Base-by-base conservation (phyloP, 2,797 vertebrate species). In the Neosilurus hyrtlii region DNA sequence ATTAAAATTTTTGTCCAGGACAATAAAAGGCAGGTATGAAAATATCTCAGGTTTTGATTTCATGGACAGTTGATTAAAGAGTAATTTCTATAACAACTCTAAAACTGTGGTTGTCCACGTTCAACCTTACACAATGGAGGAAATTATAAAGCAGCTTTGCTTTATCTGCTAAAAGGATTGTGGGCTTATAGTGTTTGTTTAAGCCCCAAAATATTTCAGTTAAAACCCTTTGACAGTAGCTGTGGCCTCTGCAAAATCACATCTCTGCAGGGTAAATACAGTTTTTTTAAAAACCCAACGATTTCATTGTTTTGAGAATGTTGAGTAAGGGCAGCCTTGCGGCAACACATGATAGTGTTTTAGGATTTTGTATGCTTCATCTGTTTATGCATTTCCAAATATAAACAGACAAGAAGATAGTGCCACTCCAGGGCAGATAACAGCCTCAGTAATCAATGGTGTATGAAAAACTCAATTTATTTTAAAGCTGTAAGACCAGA, bases 381-480 rank as follows among this genome's bases (percentile, higher is more conserved):
- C 78, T 67, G 18, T 79, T 56, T 56, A 56, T 6, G 20, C 35
- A 56, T 56, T 66, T 56, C 78, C 7, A 8, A 79, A n/a, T 56
- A 20, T 67, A 79, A 52, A 79, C 63, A 67, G 63, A 18, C 63
- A 56, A 35, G 65, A 57, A 54, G 65, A 79, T 67, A 79, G 78
- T 24, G 35, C 51, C 8, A 67, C 63, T 79, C 26, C 63, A 68
- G 63, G 26, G 26, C 26, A 56, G 78, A 79, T 56, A 79, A 37
- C 78, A 68, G 63, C 43, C 75, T 51, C 66, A 14, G 82, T 71
- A 63, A 62, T 83, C 75, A 79, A 79, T 79, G 82, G 75, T 35
- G 82, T 61, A 71, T 70, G 82, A 83, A 83, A 43, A 75, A 83
- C 75, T 70, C 82, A 79, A 79, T 83, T 83, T 83, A 83, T 83